Percentiles rank a stretch among this genome's conserved stretches.
Conservation (phyloP, 2,113 vertebrate species). For the Pantherophis guttatus region DNA sequence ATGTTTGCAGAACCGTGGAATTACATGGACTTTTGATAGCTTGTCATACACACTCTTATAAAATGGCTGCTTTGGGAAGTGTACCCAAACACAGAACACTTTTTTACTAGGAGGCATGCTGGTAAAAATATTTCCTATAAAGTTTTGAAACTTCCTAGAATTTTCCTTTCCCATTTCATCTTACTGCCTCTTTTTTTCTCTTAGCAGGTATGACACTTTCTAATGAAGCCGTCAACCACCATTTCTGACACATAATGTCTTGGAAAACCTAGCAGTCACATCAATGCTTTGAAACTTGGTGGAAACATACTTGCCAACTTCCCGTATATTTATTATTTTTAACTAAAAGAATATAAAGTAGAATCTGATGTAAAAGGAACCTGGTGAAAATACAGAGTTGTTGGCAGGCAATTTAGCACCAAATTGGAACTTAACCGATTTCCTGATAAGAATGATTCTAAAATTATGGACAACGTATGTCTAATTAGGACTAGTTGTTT, state of each 20-base stretch:
- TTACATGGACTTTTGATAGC: background rate
- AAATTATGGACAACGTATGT: background rate
- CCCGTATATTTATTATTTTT: background rate
- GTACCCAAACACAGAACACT: background rate
- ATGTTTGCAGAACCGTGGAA: background rate
- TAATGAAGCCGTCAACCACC: background rate
- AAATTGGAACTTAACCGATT: background rate
- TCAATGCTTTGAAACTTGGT: background rate
- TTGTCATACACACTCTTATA: background rate
- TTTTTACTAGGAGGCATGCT: background rate
- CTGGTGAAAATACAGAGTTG: background rate
- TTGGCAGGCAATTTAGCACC: background rate
- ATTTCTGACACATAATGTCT: background rate
- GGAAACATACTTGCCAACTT: background rate
- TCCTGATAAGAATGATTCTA: background rate
- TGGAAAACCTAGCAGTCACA: background rate
- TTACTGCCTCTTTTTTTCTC: background rate
- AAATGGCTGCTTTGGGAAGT: background rate
- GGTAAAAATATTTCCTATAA: background rate
- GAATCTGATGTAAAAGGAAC: background rate
- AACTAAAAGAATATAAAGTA: background rate
- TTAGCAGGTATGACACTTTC: background rate
- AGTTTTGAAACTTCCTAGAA: background rate
- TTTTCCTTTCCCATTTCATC: background rate
- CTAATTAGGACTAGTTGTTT: background rate